Evolutionary conservation across 2,888 invertebrate species (phyloP).

Genomic region (Noctua janthina): DNA sequence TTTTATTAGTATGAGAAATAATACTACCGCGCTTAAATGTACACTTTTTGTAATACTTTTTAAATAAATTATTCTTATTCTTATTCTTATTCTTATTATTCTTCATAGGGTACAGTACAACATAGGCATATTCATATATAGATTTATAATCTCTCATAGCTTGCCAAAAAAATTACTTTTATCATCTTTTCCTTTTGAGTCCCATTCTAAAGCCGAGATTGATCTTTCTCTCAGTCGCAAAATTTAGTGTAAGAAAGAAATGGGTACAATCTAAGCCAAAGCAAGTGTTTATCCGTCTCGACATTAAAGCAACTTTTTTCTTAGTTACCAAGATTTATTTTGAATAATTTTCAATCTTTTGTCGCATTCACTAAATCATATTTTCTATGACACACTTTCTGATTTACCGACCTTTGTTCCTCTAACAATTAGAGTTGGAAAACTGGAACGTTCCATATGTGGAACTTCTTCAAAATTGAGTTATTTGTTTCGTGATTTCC

Average conservation of each 20-base stretch:
- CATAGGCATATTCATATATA: not conserved
- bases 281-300: not conserved
- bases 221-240: not conserved
- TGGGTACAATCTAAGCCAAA: not conserved
- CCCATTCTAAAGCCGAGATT: not conserved
- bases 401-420: not conserved
- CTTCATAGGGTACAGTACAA: not conserved
- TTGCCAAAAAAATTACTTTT: not conserved
- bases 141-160: not conserved
- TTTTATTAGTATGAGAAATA: too few species aligned
- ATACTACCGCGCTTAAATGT: too few species aligned
- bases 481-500: conserved; percentile 31
- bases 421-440: not conserved
- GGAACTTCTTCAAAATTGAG: conserved; percentile 19
- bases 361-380: not conserved
- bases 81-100: too few species aligned
- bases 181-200: not conserved
- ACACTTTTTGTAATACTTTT: too few species aligned
- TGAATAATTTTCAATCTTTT: not conserved
- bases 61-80: too few species aligned
- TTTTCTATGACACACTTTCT: not conserved
- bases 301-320: not conserved
- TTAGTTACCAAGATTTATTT: not conserved
- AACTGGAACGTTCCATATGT: conserved; percentile 3
- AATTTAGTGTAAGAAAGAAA: not conserved